phyloP scores from a whole-genome alignment of 2,888 invertebrate species.

The Dryobota labecula region DNA sequence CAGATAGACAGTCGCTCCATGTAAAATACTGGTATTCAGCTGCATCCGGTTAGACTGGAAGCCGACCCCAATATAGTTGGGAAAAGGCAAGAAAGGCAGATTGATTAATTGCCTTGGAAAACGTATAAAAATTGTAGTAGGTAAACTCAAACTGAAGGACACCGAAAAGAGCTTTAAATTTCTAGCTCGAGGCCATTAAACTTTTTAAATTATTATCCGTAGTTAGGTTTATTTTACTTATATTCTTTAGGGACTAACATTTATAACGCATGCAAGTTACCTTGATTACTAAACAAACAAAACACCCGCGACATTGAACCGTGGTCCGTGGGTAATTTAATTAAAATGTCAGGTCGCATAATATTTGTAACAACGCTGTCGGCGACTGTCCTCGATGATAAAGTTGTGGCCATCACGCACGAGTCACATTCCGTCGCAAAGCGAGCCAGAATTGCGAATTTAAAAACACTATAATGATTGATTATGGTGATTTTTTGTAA shows the following conservation, averaged over 20 bases:
- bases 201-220: conserved; percentile 4
- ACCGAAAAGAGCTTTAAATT: not conserved
- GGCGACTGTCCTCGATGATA: conserved; percentile 67
- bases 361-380: conserved; percentile 55
- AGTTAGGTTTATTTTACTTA: conserved; percentile 7
- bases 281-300: conserved; percentile 42
- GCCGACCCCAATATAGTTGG: too few species aligned
- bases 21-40: too few species aligned
- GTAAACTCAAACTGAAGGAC: not conserved
- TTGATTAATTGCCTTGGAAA: too few species aligned
- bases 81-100: too few species aligned
- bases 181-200: not conserved
- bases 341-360: conserved; percentile 42
- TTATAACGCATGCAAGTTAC: conserved; percentile 20
- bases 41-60: too few species aligned
- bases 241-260: conserved; percentile 35
- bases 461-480: conserved; percentile 9
- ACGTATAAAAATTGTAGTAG: not conserved
- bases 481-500: not conserved
- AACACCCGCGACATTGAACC: conserved; percentile 20
- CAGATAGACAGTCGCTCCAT: too few species aligned
- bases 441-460: conserved; percentile 31
- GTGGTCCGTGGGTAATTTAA: conserved; percentile 43
- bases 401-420: conserved; percentile 72
- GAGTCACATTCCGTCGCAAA: conserved; percentile 56